Base-by-base conservation (phyloP, 1,140 invertebrate species). In the Medauroidea extradentata region DNA sequence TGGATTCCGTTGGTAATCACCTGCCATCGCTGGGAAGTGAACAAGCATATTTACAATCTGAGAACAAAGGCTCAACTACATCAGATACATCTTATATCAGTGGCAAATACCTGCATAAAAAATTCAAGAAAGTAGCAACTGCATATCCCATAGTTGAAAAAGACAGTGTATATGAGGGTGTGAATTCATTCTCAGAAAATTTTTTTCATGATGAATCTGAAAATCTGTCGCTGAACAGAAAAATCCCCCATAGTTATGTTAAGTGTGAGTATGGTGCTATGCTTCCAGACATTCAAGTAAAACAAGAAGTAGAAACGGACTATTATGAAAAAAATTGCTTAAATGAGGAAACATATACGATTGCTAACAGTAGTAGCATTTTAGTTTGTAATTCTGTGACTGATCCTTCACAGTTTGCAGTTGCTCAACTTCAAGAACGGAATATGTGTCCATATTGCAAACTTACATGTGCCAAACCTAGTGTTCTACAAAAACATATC, bases 401-500 rank as follows among this genome's bases (percentile, higher is more conserved):
- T 13, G 48, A 14, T n/a, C 14, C 13, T 23, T 27, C 14, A 14
- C 48, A 14, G 24, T 23, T 13, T 21, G n/a, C 21, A 23, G n/a
- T 13, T 21, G 2, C 2, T 3, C 48, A 14, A 14, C 34, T 14
- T 49, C 63, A 55, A 21, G 63, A 71, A 80, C 69, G 65, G 70
- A 87, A 95, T 74, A 82, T 90, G 56, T 96, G 93, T 71, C 84
- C 85, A 2, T 94, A 92, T 73, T 96, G 93, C 76, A 89, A 88
- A 69, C 75, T 92, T 67, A 85, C 84, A 41, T 96, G 92, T 79
- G 87, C 91, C 63, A 96, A 96, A 74, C 93, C 93, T n/a, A 94
- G 91, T 68, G 92, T 95, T 42, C 78, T 96, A 48, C 86, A 94
- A 71, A 96, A 96, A 78, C 93, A 96, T 79, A 90, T 95, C 68